A percentile compares a stretch with the other conserved stretches of the same genome.
These are phyloP conservation scores for Amiota communis DNA, from an alignment of 2,888 invertebrate species.

Conservation along the genomic window DNA sequence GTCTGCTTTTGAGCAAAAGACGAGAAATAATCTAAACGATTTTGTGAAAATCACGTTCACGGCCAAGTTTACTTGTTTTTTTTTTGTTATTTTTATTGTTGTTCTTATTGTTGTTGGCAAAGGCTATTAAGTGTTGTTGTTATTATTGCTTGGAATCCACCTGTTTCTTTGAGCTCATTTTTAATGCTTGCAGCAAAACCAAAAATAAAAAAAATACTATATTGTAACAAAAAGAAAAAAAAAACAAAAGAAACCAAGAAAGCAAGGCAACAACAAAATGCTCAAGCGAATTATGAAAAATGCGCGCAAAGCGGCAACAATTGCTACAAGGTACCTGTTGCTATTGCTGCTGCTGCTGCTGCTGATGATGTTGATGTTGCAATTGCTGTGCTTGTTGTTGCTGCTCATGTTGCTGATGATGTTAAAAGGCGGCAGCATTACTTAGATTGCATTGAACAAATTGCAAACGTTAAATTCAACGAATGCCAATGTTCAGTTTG, in stretches of 20 bases:
- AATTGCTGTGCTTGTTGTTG: background rate
- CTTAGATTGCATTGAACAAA: conserved; percentile 63
- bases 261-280: background rate
- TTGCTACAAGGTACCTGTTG: conserved; percentile 25
- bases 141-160: conserved; percentile 27
- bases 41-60: conserved; percentile 64
- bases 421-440: conserved; percentile 40
- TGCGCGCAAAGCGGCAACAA: background rate
- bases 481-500: conserved; percentile 69
- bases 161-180: conserved; percentile 63
- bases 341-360: background rate
- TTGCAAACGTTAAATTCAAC: conserved; percentile 69
- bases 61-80: conserved; percentile 24
- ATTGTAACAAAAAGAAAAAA: too few relatives aligned
- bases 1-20: background rate
- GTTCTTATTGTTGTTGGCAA: conserved; percentile 49
- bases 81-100: conserved; percentile 15
- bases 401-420: background rate
- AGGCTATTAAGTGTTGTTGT: conserved; percentile 52
- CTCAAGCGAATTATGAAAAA: conserved; percentile 10
- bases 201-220: background rate
- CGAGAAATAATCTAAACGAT: conserved; percentile 59
- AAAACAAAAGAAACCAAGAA: too few relatives aligned
- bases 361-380: background rate
- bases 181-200: conserved; percentile 55